These are phyloP conservation scores for Drosophila parabipectinata DNA, from an alignment of 1,140 invertebrate species.

Conservation along the genomic window DNA sequence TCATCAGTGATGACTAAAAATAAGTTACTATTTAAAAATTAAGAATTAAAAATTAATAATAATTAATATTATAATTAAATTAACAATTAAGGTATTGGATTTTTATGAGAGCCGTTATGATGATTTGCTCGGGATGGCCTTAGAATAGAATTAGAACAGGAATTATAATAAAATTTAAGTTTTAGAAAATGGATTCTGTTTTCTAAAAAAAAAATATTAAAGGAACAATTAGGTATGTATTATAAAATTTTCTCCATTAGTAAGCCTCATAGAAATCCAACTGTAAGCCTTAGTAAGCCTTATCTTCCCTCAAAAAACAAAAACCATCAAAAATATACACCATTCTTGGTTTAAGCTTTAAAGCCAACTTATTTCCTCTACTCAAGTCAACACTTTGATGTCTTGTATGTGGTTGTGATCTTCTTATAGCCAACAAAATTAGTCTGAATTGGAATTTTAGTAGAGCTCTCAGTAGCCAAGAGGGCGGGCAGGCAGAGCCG, in stretches of 20 bases:
- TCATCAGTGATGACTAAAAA: constrained; percentile 22
- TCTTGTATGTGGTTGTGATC: constrained; percentile 20
- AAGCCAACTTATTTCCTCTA: constrained; percentile 41
- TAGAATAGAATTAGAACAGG: too few species aligned
- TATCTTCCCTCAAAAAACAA: background rate
- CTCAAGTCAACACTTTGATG: background rate
- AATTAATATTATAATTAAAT: too few species aligned
- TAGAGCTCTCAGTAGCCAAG: constrained; percentile 57
- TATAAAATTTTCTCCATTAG: too few species aligned
- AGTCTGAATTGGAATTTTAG: constrained; percentile 67
- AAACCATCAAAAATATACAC: background rate
- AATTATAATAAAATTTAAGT: too few species aligned
- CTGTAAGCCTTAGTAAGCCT: too few species aligned
- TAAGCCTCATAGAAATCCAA: too few species aligned
- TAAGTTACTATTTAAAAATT: too few species aligned
- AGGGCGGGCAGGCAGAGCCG: constrained; percentile 16
- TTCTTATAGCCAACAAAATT: constrained; percentile 58
- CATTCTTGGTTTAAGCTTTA: constrained; percentile 5
- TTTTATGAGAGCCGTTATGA: background rate
- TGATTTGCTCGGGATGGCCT: too few species aligned
- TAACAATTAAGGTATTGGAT: background rate
- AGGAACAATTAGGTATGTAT: too few species aligned
- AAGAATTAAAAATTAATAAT: too few species aligned
- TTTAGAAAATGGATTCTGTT: too few species aligned
- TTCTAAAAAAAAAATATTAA: too few species aligned